Evolutionary conservation across 2,113 vertebrate species (phyloP).

Genomic region (Trachemys scripta): DNA sequence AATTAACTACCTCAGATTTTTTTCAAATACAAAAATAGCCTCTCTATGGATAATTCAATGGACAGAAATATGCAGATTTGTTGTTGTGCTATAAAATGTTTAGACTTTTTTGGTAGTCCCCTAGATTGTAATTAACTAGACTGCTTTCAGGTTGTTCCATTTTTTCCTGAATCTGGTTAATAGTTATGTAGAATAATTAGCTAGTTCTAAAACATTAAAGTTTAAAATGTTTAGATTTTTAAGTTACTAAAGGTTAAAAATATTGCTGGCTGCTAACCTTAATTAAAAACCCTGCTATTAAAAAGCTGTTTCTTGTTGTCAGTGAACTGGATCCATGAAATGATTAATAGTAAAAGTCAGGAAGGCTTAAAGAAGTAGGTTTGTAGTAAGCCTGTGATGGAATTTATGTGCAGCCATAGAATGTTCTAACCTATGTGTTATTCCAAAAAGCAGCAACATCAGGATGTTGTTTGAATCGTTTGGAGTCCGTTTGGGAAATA

Average conservation of each 20-base stretch:
- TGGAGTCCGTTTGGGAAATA: not conserved
- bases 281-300: not conserved
- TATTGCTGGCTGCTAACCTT: not conserved
- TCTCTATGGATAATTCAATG: not conserved
- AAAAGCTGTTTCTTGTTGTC: not conserved
- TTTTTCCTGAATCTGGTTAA: not conserved
- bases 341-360: not conserved
- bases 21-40: not conserved
- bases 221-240: not conserved
- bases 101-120: not conserved
- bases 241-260: not conserved
- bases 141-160: not conserved
- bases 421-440: not conserved
- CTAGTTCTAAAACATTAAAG: not conserved
- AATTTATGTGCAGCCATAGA: not conserved
- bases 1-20: not conserved
- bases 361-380: not conserved
- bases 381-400: not conserved
- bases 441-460: not conserved
- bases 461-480: not conserved
- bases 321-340: rapidly evolving
- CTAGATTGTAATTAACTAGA: not conserved
- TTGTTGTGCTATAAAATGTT: not conserved
- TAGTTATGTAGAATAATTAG: not conserved
- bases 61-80: conserved; percentile 25